Conservation (phyloP, 1,140 invertebrate species). For the Phocides pigmalion region DNA sequence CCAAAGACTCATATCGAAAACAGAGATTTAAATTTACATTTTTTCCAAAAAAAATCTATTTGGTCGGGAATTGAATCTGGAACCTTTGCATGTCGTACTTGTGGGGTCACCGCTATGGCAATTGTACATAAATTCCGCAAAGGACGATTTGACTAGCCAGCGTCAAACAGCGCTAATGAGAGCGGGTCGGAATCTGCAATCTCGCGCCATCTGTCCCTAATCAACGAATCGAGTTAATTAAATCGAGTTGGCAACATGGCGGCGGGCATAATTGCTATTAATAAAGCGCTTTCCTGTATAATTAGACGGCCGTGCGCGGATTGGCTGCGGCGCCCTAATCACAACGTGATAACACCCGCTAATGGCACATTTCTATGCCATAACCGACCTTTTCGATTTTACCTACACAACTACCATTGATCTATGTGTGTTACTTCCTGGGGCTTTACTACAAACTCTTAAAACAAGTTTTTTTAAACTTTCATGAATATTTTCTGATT, state of each 20-base stretch:
- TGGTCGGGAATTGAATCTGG: too few species aligned
- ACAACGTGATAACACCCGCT: conserved; percentile 79
- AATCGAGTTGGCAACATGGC: conserved; percentile 80
- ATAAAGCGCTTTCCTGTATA: conserved; percentile 82
- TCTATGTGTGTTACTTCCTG: conserved; percentile 2
- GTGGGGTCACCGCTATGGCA: too few species aligned
- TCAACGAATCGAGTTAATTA: conserved; percentile 81
- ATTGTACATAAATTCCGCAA: conserved; percentile 16
- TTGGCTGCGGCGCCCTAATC: conserved; percentile 76
- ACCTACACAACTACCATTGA: conserved; percentile 4
- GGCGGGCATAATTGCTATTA: conserved; percentile 80
- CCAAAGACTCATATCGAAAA: too few species aligned
- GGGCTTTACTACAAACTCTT: too few species aligned
- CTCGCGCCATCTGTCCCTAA: conserved; percentile 78
- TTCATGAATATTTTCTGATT: too few species aligned
- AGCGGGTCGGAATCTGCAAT: conserved; percentile 62
- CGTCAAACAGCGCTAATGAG: conserved; percentile 69
- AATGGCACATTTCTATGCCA: conserved; percentile 65
- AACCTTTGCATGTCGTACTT: too few species aligned
- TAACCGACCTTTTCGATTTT: conserved; percentile 39
- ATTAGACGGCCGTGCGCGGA: conserved; percentile 72
- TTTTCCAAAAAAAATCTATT: too few species aligned
- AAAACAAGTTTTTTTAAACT: too few species aligned
- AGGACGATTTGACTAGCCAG: conserved; percentile 23
- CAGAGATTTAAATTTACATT: too few species aligned